Percentiles rank a stretch among this genome's conserved stretches.
Evolutionary conservation across 2,888 invertebrate species (phyloP).

Genomic region (Drosophila recens): DNA sequence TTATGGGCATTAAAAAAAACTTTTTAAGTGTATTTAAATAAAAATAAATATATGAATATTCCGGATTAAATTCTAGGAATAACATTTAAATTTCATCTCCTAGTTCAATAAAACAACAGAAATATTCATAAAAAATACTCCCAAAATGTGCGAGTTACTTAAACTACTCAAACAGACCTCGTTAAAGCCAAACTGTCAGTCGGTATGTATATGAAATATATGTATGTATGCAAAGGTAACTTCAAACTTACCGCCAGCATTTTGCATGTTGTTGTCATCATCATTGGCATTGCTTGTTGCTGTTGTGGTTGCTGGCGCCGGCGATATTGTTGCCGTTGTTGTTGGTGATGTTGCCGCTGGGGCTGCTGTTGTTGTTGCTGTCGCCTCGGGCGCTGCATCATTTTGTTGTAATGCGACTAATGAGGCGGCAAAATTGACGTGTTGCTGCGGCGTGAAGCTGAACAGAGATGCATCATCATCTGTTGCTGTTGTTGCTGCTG

Average conservation of each 20-base stretch:
- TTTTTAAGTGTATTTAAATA: no score
- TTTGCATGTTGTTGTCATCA: constrained; percentile 72
- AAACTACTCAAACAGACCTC: constrained; percentile 20
- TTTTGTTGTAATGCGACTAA: constrained; percentile 79
- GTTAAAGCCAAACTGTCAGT: constrained; percentile 8
- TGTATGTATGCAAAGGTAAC: constrained; percentile 40
- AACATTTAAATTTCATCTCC: no score
- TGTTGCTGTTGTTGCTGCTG: constrained; percentile 23
- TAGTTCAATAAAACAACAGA: no score
- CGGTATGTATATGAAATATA: constrained; percentile 6
- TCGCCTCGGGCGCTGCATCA: constrained; percentile 74
- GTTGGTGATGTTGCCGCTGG: constrained; percentile 42
- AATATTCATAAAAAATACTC: neutral
- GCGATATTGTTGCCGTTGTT: constrained; percentile 45
- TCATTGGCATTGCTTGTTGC: constrained; percentile 55
- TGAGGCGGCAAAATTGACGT: constrained; percentile 80
- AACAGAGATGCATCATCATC: constrained; percentile 51
- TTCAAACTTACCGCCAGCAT: constrained; percentile 74
- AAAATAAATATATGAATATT: no score
- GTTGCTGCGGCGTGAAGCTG: constrained; percentile 69
- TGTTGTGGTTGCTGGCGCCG: constrained; percentile 76
- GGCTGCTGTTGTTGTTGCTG: constrained; percentile 47
- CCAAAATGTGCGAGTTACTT: neutral
- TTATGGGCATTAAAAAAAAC: neutral
- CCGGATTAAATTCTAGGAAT: no score